phyloP scores from a whole-genome alignment of 2,888 invertebrate species.

The Drosophila ezoana region DNA sequence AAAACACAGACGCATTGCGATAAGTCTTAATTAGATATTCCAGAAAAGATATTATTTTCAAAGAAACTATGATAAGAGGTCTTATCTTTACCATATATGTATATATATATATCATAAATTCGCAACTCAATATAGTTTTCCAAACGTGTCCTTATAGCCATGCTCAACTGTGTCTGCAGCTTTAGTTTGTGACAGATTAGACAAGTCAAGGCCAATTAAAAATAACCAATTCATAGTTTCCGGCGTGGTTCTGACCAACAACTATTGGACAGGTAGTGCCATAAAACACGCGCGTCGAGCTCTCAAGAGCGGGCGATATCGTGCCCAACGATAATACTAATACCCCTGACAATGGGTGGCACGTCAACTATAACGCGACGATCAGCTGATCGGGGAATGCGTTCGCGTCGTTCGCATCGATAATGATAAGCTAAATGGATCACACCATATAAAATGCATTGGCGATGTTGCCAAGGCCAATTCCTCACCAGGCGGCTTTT shows the following conservation, averaged over 20 bases:
- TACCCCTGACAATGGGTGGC: neutral
- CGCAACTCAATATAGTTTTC: neutral
- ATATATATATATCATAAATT: no score
- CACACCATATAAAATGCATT: constrained; percentile 25
- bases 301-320: constrained; percentile 1
- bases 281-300: constrained; percentile 8
- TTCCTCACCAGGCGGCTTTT: neutral
- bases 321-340: constrained; percentile 6
- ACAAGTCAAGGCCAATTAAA: constrained; percentile 21
- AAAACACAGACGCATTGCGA: no score
- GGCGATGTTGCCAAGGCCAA: constrained; percentile 26
- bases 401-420: neutral
- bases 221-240: constrained; percentile 16
- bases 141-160: neutral
- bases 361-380: neutral
- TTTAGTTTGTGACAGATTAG: constrained; percentile 18
- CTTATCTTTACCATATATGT: no score
- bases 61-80: neutral
- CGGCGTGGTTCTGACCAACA: constrained; percentile 3
- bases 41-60: no score
- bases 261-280: neutral
- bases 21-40: no score
- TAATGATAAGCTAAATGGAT: constrained; percentile 21
- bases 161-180: constrained; percentile 9
- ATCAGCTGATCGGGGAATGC: constrained; percentile 33